Percentiles rank a stretch among this genome's conserved stretches.
Conservation (phyloP, 2,797 vertebrate genomes). For the Rhabdophis nuchalis region DNA sequence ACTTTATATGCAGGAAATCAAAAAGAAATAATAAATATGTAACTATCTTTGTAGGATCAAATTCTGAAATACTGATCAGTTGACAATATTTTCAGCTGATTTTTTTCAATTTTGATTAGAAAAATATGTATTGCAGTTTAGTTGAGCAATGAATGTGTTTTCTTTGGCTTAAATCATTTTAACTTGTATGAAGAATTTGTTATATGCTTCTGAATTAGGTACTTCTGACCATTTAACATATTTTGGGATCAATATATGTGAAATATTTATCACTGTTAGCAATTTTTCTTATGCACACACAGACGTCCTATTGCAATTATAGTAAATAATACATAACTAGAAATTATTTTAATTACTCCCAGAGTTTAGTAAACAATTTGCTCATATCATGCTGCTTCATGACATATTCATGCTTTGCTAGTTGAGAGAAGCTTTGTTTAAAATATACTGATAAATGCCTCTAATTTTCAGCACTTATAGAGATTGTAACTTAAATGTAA, state of each 20-base stretch:
- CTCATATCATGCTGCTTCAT: not conserved
- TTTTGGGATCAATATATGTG: not conserved
- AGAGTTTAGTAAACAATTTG: not conserved
- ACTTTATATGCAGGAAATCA: not conserved
- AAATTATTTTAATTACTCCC: slow-evolving; percentile 3
- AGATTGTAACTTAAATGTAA: not conserved
- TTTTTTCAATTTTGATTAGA: not conserved
- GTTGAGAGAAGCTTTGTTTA: slow-evolving; percentile 2
- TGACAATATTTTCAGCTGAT: not conserved
- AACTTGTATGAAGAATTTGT: not conserved
- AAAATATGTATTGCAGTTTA: not conserved
- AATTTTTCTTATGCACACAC: not conserved
- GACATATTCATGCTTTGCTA: not conserved
- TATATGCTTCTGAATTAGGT: not conserved
- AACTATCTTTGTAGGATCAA: not conserved
- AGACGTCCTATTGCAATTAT: not conserved
- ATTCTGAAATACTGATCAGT: not conserved
- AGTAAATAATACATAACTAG: not conserved
- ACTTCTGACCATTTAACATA: not conserved
- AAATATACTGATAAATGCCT: slow-evolving; percentile 5
- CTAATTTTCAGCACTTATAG: not conserved
- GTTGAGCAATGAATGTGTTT: not conserved
- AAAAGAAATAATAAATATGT: not conserved
- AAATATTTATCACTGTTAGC: not conserved
- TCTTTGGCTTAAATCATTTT: not conserved